A percentile compares a stretch with the other conserved stretches of the same genome.
Conservation (phyloP, 1,140 invertebrate species). For the Laodelphax striatellus region DNA sequence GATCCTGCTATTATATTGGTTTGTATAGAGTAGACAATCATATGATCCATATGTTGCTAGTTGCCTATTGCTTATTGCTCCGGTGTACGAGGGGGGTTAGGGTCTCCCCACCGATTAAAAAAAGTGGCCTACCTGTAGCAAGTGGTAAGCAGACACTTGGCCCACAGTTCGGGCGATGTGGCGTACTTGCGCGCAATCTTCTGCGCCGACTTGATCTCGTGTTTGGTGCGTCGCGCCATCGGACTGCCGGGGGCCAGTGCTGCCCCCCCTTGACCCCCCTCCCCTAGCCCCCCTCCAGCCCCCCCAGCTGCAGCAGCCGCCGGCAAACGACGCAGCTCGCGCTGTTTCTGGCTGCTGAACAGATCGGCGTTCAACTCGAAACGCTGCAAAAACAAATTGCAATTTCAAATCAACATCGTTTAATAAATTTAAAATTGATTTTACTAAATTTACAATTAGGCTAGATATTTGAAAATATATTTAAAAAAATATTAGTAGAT, state of each 20-base stretch:
- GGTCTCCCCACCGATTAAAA: no score
- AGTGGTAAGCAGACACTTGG: constrained; percentile 78
- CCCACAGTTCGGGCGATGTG: constrained; percentile 70
- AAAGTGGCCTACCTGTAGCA: constrained; percentile 58
- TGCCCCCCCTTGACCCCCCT: constrained; percentile 21
- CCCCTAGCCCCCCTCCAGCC: constrained; percentile 6
- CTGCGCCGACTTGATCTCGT: constrained; percentile 86
- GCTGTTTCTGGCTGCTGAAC: no score
- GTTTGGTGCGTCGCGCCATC: constrained; percentile 83
- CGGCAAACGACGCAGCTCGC: background rate
- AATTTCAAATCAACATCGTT: no score
- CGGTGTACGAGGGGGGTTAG: no score
- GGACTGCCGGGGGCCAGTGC: constrained; percentile 60
- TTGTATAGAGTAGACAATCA: no score
- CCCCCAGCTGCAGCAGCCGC: constrained; percentile 22
- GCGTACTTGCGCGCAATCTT: constrained; percentile 69
- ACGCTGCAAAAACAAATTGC: constrained; percentile 33
- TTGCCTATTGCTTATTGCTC: no score
- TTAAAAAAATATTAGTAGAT: no score
- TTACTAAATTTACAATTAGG: no score
- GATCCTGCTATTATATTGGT: no score
- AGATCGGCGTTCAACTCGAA: constrained; percentile 41
- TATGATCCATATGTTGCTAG: no score
- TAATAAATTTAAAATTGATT: no score
- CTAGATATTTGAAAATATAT: no score